phyloP scores from a whole-genome alignment of 2,797 vertebrate species.

The Lacerta viridis region DNA sequence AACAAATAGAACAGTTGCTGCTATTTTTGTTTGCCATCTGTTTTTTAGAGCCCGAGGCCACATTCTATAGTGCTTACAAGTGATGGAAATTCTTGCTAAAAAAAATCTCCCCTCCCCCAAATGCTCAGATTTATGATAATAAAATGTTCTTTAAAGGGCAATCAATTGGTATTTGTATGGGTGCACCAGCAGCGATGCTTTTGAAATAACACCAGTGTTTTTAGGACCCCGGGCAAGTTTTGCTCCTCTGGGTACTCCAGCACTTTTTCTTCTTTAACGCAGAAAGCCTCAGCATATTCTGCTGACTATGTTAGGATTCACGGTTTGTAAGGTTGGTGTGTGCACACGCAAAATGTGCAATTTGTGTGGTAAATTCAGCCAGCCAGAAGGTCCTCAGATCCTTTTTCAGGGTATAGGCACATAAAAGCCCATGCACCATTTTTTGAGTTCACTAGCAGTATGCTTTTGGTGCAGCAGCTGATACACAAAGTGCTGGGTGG shows the following conservation, averaged over 20 bases:
- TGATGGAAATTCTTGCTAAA: constrained; percentile 7
- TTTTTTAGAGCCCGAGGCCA: constrained; percentile 9
- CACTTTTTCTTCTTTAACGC: neutral
- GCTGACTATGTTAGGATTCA: neutral
- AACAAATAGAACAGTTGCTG: constrained; percentile 17
- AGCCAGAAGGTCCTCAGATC: neutral
- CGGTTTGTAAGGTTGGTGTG: neutral
- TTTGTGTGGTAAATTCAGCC: neutral
- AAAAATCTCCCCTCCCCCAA: too few species aligned
- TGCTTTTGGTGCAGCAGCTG: neutral
- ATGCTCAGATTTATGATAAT: neutral
- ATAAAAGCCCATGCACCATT: neutral
- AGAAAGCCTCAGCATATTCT: neutral
- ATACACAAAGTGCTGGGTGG: neutral
- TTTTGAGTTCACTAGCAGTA: neutral
- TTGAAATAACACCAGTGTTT: neutral
- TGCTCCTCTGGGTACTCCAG: too few species aligned
- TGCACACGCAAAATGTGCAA: neutral
- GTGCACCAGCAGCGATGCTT: too few species aligned
- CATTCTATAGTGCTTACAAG: neutral
- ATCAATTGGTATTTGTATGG: neutral
- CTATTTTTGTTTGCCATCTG: constrained; percentile 30
- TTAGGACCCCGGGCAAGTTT: neutral
- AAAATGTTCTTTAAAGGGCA: constrained; percentile 5
- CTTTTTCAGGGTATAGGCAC: neutral